Evolutionary conservation across 2,113 vertebrate genomes (phyloP), one percentile per base, ranked within the genome.

Genomic region (Tichodroma muraria): DNA sequence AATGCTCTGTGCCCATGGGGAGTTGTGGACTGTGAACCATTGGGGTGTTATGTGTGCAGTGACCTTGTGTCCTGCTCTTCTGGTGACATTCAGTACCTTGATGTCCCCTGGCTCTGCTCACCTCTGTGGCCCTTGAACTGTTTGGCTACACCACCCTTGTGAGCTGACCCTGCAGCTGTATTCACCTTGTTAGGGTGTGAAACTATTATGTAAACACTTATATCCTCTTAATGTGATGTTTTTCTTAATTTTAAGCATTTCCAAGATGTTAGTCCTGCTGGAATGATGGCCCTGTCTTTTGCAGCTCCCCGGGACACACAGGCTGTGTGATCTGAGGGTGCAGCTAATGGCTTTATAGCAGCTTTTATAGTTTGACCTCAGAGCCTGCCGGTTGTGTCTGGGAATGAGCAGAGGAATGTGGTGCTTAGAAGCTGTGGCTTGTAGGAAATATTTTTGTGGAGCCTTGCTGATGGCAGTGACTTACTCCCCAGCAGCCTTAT

Each of bases 121-220:
- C 27, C 15, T 47, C 45, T 3, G 3, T 3, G 45, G 31, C 66
- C 59, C 6, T 6, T 7, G 56, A 37, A 37, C 28, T 2, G 9
- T 47, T 33, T 20, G 80, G 42, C 56, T 23, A 0, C 44, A 3
- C 6, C 11, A 0, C 33, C 30, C 33, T 35, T 2, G 5, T 5
- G 16, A 59, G 21, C 76, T 38, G 65, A 5, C 24, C 81, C 33
- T 22, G 27, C 15, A 33, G 72, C 80, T 49, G 5, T 5, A 0
- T 19, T 68, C 40, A 42, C 71, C 86, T 19, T 6, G 17, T 11
- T 11, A 22, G 80, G 24, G 8, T 11, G 27, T 11, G 59, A 49
- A 56, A 23, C n/a, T 20, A 1, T 23, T 44, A 4, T 13, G 80
- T 57, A 15, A 65, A n/a, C 42, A 33, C 35, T 47, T 11, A n/a